phyloP scores from a whole-genome alignment of 1,140 invertebrate genomes.

The Uloborus diversus region DNA sequence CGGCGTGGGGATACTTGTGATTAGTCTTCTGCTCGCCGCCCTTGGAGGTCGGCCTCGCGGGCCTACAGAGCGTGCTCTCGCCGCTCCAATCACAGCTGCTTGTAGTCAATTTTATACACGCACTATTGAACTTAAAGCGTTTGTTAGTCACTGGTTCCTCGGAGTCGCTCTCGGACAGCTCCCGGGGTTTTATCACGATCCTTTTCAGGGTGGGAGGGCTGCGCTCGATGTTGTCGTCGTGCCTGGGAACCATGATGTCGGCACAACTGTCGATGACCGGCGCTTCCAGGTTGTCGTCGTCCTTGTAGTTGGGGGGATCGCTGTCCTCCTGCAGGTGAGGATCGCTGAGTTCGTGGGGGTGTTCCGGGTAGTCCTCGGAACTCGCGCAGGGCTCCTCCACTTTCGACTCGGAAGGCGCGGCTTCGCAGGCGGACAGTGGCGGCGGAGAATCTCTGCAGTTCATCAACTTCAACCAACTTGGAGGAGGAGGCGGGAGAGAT shows the following conservation, averaged over 20 bases:
- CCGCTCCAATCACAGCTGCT: background rate
- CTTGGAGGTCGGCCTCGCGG: constrained; percentile 6
- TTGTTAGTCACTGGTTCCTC: constrained; percentile 24
- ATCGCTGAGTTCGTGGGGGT: background rate
- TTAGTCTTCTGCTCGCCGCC: background rate
- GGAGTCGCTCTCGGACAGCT: constrained; percentile 13
- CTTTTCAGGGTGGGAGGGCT: constrained; percentile 48
- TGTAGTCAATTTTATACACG: background rate
- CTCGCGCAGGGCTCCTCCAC: background rate
- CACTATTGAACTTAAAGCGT: constrained; percentile 20
- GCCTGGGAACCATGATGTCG: constrained; percentile 22
- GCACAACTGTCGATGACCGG: constrained; percentile 53
- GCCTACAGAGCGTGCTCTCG: background rate
- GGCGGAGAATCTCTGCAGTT: no score
- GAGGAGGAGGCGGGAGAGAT: background rate
- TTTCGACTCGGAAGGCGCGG: background rate
- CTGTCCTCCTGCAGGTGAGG: constrained; percentile 10
- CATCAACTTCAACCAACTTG: background rate
- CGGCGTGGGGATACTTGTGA: background rate
- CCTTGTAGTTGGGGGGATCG: constrained; percentile 28
- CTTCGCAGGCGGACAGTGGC: background rate
- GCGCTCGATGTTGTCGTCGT: constrained; percentile 21
- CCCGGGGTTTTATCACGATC: constrained; percentile 36
- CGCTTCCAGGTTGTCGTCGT: constrained; percentile 40
- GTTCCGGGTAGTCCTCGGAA: background rate